Conservation (phyloP, 2,888 invertebrate genomes). For the Rhagium mordax region DNA sequence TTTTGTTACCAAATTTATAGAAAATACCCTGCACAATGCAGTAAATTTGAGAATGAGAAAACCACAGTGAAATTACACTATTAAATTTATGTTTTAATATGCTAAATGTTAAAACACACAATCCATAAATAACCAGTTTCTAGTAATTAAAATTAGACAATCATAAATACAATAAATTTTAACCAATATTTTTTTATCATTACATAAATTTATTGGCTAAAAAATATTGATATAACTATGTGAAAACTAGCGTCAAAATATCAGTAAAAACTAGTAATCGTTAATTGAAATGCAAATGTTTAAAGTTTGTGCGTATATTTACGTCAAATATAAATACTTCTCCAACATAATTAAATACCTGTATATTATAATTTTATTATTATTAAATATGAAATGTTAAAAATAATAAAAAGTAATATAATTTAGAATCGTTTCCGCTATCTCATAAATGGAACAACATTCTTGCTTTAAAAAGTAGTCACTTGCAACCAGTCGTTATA, state of each 20-base stretch:
- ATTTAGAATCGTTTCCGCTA: no score
- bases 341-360: no score
- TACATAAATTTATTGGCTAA: neutral
- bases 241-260: neutral
- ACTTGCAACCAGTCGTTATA: no score
- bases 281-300: neutral
- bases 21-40: slow-evolving; percentile 47
- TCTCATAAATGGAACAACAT: no score
- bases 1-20: slow-evolving; percentile 44
- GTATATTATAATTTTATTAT: no score
- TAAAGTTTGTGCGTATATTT: neutral
- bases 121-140: slow-evolving; percentile 62
- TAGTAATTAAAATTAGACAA: slow-evolving; percentile 61
- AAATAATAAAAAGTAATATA: no score
- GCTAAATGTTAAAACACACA: slow-evolving; percentile 60
- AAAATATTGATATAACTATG: neutral
- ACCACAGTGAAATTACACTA: slow-evolving; percentile 63
- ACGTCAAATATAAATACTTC: neutral
- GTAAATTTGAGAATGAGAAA: slow-evolving; percentile 63
- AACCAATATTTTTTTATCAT: slow-evolving; percentile 21
- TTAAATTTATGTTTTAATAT: slow-evolving; percentile 64
- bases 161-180: slow-evolving; percentile 1
- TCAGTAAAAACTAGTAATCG: neutral
- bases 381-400: no score
- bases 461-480: no score